Conservation (phyloP, 2,113 vertebrate species). For the Rhinichthys klamathensis region DNA sequence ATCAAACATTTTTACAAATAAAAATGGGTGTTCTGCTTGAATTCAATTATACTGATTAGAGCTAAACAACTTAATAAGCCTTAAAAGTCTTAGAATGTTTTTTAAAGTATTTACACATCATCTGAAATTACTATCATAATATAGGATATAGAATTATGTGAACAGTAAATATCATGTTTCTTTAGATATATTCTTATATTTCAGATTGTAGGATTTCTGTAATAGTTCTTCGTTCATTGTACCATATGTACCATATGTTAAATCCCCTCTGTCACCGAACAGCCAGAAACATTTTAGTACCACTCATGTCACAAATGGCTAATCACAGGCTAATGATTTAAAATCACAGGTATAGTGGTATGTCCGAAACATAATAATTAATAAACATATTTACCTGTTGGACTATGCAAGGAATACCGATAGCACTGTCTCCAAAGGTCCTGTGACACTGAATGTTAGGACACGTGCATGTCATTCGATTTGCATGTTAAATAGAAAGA, state of each 20-base stretch:
- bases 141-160: not conserved
- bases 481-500: conserved; percentile 28
- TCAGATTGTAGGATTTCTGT: not conserved
- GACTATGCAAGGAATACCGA: not conserved
- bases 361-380: not conserved
- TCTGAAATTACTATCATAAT: not conserved
- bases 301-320: not conserved
- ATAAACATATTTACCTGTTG: conserved; percentile 10
- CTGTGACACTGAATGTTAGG: not conserved
- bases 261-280: not conserved
- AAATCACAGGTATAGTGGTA: not conserved
- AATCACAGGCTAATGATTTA: not conserved
- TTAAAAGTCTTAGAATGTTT: not conserved
- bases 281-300: not conserved
- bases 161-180: not conserved
- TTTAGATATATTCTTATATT: not conserved
- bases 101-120: not conserved
- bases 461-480: not conserved
- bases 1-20: not conserved
- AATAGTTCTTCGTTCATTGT: not conserved
- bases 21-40: not conserved
- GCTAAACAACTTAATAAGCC: not conserved
- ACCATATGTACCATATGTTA: conserved; percentile 1
- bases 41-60: not conserved
- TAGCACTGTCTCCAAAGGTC: not conserved